These are phyloP conservation scores for Miltochrista miniata DNA, from an alignment of 2,888 invertebrate species.

Conservation along the genomic window DNA sequence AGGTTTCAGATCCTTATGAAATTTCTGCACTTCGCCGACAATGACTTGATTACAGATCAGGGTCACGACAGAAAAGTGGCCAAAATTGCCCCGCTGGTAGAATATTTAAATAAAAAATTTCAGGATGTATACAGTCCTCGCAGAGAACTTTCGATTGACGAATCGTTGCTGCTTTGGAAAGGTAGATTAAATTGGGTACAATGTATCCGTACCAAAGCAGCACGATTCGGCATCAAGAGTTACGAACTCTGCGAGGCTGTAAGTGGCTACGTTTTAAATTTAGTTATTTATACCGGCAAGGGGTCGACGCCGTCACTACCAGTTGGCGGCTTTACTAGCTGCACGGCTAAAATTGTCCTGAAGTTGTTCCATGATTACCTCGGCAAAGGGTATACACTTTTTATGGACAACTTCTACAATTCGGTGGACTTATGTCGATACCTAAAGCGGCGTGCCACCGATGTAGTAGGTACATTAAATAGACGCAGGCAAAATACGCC, in stretches of 20 bases:
- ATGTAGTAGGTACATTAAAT: constrained; percentile 6
- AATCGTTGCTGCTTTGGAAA: constrained; percentile 32
- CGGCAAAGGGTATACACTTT: constrained; percentile 13
- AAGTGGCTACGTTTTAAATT: constrained; percentile 8
- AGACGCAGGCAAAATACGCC: constrained; percentile 1
- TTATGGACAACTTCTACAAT: constrained; percentile 30
- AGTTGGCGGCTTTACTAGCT: constrained; percentile 1
- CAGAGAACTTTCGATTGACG: constrained; percentile 14
- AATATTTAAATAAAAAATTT: background rate
- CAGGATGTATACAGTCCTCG: constrained; percentile 4
- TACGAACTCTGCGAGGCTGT: constrained; percentile 20
- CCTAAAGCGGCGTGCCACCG: constrained; percentile 6
- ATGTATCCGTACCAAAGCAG: too few relatives aligned
- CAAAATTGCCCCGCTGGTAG: background rate
- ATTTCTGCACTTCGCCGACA: constrained; percentile 10
- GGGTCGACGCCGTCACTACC: background rate
- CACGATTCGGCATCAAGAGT: constrained; percentile 22
- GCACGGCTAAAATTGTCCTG: background rate
- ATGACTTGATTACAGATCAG: background rate
- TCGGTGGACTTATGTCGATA: constrained; percentile 5
- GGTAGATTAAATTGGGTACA: constrained; percentile 22
- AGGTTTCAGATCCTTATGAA: constrained; percentile 4
- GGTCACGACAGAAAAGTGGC: background rate
- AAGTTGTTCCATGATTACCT: too few relatives aligned
- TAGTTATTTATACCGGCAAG: constrained; percentile 1